Evolutionary conservation across 2,113 vertebrate species (phyloP), one percentile per base, ranked within the genome.

Genomic region (Malurus alboscapulatus): DNA sequence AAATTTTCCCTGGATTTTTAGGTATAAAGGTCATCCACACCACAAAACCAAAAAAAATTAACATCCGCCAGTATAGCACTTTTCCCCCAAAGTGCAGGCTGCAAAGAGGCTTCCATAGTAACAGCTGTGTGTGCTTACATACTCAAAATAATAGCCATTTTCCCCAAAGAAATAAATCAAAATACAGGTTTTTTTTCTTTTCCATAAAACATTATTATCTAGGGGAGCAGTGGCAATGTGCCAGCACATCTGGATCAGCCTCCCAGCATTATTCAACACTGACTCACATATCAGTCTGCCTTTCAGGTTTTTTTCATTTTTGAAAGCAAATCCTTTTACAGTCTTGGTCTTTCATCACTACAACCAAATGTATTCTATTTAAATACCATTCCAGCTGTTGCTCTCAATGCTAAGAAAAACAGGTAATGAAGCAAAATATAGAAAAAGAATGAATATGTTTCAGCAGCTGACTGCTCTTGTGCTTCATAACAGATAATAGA

Each of bases 201-300:
- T 20, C 45, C 85, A 47, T 88, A 94, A 78, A 74, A 62, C 29
- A 63, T 57, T 84, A 92, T 71, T 65, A 81, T 81, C 27, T 48
- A 74, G 69, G 25, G 76, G n/a, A 84, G 66, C 24, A 89, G 26
- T 62, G 78, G 85, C 62, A 63, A 74, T 3, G 20, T 34, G 87
- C 84, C 87, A 81, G 30, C 68, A 95, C 93, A 94, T 94, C 82
- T 92, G 88, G 75, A 71, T 80, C 44, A 86, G 62, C 58, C 61
- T 83, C 68, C 61, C 63, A 73, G 24, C 93, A 94, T 61, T 88
- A 58, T 59, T 84, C 45, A 80, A 51, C 29, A 65, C 19, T 73
- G 91, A 95, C 50, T 96, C 80, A 92, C 36, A 59, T 26, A 84
- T 34, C 12, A 42, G 40, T 47, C 48, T 58, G 66, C 50, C 50